Base-by-base conservation (phyloP, 2,113 vertebrate species). In the Cryptotis parvus region DNA sequence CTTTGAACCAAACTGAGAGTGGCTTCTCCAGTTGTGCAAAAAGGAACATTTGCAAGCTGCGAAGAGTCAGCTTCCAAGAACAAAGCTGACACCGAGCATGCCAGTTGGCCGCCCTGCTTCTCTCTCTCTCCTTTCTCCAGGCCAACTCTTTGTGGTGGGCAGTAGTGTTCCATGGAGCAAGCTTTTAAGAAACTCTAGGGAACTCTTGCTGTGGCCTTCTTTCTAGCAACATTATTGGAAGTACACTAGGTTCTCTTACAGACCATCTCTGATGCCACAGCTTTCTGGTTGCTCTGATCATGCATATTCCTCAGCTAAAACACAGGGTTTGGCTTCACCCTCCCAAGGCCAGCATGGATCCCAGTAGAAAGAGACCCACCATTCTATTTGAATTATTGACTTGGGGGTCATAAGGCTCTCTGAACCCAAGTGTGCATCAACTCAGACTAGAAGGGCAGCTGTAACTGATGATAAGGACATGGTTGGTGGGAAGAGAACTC, bases 1-100 rank as follows among this genome's bases (percentile, higher is more conserved):
- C 92, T 92, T 85, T 61, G 63, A 24, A 72, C 91, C 9, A 73
- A 87, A 26, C 87, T 24, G 80, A 83, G 82, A 84, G 81, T 87
- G 87, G 88, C 72, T 26, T 31, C 78, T 52, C 35, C 94, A 94
- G 95, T 93, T 94, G 96, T 95, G 88, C 74, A 33, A 88, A 94
- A 84, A 94, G 77, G 92, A 95, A 87, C 90, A 33, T 45, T 78
- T 90, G 31, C 90, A 94, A 96, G 87, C 95, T 96, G 96, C 90
- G 93, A 94, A 26, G 0, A 5, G 43, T 3, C 70, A 22, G 94
- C 90, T 90, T 91, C 90, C 94, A 94, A 87, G 69, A 80, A 79
- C 4, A 66, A 49, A 87, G 88, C 75, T 87, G 55, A 39, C 89
- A 75, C 9, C n/a, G 37, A 90, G 75, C n/a, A 14, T 45, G 85